These are phyloP conservation scores for Cartodere bifasciata DNA, from an alignment of 2,888 invertebrate species.

Conservation along the genomic window DNA sequence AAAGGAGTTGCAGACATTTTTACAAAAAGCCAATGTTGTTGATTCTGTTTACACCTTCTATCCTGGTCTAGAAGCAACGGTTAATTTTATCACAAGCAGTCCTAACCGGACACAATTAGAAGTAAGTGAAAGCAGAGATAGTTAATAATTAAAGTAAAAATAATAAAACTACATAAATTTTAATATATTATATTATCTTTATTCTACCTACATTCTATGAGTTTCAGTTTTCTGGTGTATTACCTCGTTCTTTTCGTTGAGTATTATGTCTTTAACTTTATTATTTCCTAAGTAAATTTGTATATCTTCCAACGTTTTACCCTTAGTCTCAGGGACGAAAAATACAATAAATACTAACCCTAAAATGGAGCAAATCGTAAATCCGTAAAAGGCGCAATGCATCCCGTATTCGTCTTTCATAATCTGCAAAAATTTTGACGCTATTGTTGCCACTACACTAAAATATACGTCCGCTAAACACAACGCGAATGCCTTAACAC, in stretches of 20 bases:
- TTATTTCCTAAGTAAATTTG: too few species aligned
- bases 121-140: too few species aligned
- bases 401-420: conserved; percentile 26
- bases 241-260: too few species aligned
- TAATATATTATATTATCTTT: too few species aligned
- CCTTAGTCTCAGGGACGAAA: conserved; percentile 35
- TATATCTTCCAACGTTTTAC: conserved; percentile 33
- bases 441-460: conserved; percentile 35
- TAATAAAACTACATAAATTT: too few species aligned
- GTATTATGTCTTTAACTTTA: too few species aligned
- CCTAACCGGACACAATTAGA: too few species aligned
- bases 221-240: too few species aligned
- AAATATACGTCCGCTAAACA: conserved; percentile 41
- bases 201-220: too few species aligned
- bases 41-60: conserved; percentile 25
- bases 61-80: conserved; percentile 28
- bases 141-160: too few species aligned
- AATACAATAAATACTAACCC: conserved; percentile 28
- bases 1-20: conserved; percentile 26
- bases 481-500: conserved; percentile 43
- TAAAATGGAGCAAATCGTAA: conserved; percentile 24
- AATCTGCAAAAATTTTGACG: conserved; percentile 37
- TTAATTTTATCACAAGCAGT: conserved; percentile 28
- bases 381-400: conserved; percentile 31
- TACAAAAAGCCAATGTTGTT: conserved; percentile 27